Conservation (phyloP, 1,140 invertebrate species). For the Lethrus apterus region DNA sequence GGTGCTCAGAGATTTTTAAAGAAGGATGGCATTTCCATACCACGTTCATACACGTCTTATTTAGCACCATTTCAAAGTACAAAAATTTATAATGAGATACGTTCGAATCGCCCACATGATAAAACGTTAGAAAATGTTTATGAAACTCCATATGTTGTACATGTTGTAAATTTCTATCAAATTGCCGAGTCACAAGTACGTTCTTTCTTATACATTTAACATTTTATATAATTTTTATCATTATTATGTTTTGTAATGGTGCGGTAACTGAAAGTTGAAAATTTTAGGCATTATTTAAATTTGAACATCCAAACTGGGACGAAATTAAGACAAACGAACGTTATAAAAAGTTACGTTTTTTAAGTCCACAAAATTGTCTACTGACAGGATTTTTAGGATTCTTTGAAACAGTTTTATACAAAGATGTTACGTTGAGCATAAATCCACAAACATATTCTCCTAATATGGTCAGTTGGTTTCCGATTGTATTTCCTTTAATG, state of each 20-base stretch:
- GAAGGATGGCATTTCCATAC: conserved; percentile 83
- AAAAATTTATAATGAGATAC: conserved; percentile 68
- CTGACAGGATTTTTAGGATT: conserved; percentile 93
- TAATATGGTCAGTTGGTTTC: conserved; percentile 97
- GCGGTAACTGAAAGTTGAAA: not conserved
- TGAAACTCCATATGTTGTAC: conserved; percentile 89
- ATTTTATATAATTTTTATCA: not conserved
- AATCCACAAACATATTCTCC: conserved; percentile 78
- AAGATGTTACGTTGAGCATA: conserved; percentile 81
- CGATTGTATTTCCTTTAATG: conserved; percentile 85
- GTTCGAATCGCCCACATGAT: conserved; percentile 31
- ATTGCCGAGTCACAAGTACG: conserved; percentile 64
- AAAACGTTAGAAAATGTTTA: conserved; percentile 32
- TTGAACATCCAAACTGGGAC: conserved; percentile 75
- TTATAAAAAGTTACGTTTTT: conserved; percentile 62
- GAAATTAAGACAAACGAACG: conserved; percentile 67
- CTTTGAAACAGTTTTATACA: conserved; percentile 84
- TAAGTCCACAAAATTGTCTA: conserved; percentile 62
- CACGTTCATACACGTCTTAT: conserved; percentile 83
- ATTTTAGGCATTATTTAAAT: conserved; percentile 70
- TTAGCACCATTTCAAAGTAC: conserved; percentile 77
- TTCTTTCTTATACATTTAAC: not conserved
- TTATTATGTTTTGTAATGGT: no score
- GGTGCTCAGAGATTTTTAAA: conserved; percentile 86
- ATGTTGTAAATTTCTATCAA: conserved; percentile 83